These are phyloP conservation scores for Rhodophaea formosa DNA, from an alignment of 2,888 invertebrate genomes.

Conservation along the genomic window DNA sequence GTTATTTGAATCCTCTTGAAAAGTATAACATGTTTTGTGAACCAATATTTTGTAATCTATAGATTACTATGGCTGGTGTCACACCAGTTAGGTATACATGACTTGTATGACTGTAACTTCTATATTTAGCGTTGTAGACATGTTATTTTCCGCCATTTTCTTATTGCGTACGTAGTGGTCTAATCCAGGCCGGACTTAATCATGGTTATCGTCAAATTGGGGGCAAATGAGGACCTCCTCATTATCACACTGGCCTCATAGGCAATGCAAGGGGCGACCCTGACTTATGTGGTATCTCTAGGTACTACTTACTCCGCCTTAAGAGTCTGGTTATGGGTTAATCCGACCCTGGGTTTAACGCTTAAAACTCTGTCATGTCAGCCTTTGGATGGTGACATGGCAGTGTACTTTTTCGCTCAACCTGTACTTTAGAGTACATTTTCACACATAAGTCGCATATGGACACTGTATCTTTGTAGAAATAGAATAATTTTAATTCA, in stretches of 20 bases:
- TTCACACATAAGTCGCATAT: neutral
- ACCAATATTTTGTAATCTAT: slow-evolving; percentile 15
- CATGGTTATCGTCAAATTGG: no score
- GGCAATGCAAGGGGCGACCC: no score
- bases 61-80: slow-evolving; percentile 8
- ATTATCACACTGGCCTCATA: no score
- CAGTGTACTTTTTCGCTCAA: neutral
- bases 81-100: neutral
- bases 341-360: no score
- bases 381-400: neutral
- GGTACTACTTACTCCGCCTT: no score
- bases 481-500: no score
- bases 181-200: neutral
- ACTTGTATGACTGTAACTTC: neutral
- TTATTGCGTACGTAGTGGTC: neutral
- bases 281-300: no score
- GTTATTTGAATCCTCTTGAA: slow-evolving; percentile 32
- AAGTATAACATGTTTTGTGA: slow-evolving; percentile 18
- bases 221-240: no score
- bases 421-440: neutral
- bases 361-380: no score
- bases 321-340: no score
- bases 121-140: slow-evolving; percentile 1
- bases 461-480: no score
- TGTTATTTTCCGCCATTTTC: neutral